A percentile compares a stretch with the other conserved stretches of the same genome.
Conservation (phyloP, 2,797 vertebrate species). For the Dryobates pubescens region DNA sequence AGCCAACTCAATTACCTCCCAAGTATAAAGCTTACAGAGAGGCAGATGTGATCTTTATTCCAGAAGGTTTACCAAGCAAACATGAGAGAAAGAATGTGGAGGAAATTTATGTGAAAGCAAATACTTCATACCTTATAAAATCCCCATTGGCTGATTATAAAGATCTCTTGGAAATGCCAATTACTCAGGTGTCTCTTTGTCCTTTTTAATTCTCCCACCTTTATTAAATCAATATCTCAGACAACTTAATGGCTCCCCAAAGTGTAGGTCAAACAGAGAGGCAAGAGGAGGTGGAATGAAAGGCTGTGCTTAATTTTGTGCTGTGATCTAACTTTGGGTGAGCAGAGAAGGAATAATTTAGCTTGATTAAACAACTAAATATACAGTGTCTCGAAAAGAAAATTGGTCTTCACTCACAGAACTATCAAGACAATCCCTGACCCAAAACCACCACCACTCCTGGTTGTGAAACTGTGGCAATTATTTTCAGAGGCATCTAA, state of each 20-base stretch:
- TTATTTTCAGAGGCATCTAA: not conserved
- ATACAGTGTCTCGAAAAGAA: slow-evolving; percentile 44
- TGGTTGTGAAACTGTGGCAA: not conserved
- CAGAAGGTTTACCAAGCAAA: slow-evolving; percentile 50
- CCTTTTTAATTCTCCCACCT: slow-evolving; percentile 65
- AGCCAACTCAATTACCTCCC: slow-evolving; percentile 62
- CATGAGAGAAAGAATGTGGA: slow-evolving; percentile 44
- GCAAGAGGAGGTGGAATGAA: slow-evolving; percentile 52
- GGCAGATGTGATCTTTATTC: slow-evolving; percentile 63
- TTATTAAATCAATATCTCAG: slow-evolving; percentile 73
- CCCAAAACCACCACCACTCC: not conserved
- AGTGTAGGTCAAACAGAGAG: slow-evolving; percentile 68
- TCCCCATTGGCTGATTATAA: slow-evolving; percentile 55
- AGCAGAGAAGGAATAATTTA: slow-evolving; percentile 53
- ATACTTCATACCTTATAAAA: slow-evolving; percentile 60
- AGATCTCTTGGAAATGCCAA: slow-evolving; percentile 70
- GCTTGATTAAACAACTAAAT: slow-evolving; percentile 53
- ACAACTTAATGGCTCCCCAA: slow-evolving; percentile 69
- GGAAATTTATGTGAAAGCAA: slow-evolving; percentile 69
- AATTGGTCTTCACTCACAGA: slow-evolving; percentile 30
- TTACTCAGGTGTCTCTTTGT: slow-evolving; percentile 72
- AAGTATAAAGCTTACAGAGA: slow-evolving; percentile 49
- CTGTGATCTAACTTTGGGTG: slow-evolving; percentile 29
- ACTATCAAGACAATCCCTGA: slow-evolving; percentile 13
- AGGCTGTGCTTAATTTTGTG: slow-evolving; percentile 42